Evolutionary conservation across 2,113 vertebrate species (phyloP), one percentile per base, ranked within the genome.

Genomic region (Piprites chloris): DNA sequence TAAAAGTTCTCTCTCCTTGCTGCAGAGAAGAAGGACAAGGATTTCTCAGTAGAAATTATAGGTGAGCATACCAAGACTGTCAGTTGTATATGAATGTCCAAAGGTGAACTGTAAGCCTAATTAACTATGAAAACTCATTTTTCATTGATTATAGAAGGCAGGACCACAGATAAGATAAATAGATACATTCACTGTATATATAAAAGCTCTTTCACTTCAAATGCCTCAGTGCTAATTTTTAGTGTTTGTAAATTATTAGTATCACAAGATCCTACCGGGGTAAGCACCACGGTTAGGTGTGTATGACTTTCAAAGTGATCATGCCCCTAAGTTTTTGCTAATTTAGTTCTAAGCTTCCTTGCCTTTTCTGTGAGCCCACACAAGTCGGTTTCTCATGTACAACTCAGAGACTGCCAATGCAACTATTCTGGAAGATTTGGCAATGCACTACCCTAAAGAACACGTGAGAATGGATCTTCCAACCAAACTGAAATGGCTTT

Each of bases 331-430:
- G 9, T 5, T 83, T 68, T 62, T 42, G 2, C 14, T 52, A 19
- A 9, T 35, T 89, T 55, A 50, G 20, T 63, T 83, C 18, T 61
- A 49, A 39, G 16, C 27, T 65, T 50, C 15, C 12, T 68, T 42
- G 8, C 42, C 9, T 56, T 80, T 63, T 44, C 4, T 24, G 24
- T 21, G 27, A 77, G 39, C 8, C 30, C 44, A 39, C 13, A 41
- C 4, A 50, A 67, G 6, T 35, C 1, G 1, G 22, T 73, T 75
- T 59, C 58, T 65, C 11, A 3, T 0, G 0, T 26, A 33, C 21
- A 56, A 47, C 14, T 7, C 18, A 23, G 5, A 84, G 37, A 66
- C 4, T 28, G 14, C 3, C 42, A 66, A 18, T 22, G 39, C 6
- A 11, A 19, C 41, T 12, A 20, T 5, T 9, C 11, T 58, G 41